phyloP scores from a whole-genome alignment of 2,797 vertebrate genomes.

The Aselliscus stoliczkanus region DNA sequence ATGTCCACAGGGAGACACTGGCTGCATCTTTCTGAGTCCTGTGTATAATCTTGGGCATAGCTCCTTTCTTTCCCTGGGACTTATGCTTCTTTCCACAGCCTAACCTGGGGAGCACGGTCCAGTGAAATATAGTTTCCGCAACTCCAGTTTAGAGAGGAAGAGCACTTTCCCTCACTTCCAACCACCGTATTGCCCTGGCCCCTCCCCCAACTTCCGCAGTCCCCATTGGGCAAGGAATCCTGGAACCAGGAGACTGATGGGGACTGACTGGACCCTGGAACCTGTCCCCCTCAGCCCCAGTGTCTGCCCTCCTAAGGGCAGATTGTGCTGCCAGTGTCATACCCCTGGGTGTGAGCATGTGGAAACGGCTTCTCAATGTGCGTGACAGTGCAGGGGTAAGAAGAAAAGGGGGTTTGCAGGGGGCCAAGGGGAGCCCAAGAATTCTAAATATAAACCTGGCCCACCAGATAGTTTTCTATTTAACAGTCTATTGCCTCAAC shows the following conservation, averaged over 20 bases:
- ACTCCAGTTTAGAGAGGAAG: neutral
- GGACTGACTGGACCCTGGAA: neutral
- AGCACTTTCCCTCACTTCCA: neutral
- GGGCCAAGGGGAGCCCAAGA: neutral
- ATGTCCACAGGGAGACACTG: neutral
- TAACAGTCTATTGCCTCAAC: neutral
- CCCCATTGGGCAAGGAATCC: neutral
- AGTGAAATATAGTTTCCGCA: neutral
- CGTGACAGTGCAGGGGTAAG: neutral
- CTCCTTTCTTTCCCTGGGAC: neutral
- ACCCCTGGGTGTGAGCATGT: neutral
- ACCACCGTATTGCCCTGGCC: neutral
- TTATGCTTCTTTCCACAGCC: neutral
- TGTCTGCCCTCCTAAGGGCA: neutral
- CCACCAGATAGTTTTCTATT: neutral
- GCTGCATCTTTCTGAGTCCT: neutral
- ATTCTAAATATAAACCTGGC: neutral
- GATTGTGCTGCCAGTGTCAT: neutral
- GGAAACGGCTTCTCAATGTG: neutral
- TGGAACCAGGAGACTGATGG: neutral
- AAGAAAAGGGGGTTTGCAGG: neutral
- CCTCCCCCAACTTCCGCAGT: neutral
- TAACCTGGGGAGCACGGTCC: neutral
- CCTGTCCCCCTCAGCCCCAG: neutral
- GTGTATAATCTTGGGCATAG: neutral